Percentiles rank a stretch among this genome's conserved stretches.
phyloP scores from a whole-genome alignment of 1,140 invertebrate genomes.

The Brachionus asplanchnoidis region DNA sequence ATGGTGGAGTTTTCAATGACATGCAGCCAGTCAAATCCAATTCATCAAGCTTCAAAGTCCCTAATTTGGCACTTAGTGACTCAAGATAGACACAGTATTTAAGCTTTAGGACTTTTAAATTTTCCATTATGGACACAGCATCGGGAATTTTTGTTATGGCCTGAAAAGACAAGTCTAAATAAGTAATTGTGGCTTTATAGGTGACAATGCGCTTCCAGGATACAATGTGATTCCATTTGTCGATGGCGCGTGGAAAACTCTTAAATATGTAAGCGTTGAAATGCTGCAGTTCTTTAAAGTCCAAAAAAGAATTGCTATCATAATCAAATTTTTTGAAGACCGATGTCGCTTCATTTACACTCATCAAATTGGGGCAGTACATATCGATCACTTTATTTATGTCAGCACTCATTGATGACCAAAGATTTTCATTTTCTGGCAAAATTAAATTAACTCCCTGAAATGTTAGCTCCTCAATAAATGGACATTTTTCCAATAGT shows the following conservation, averaged over 20 bases:
- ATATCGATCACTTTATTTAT: background rate
- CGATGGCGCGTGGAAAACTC: background rate
- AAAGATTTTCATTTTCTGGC: slow-evolving; percentile 20
- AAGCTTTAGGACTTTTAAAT: slow-evolving; percentile 38
- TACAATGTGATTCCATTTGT: too few species aligned
- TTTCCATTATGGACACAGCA: slow-evolving; percentile 22
- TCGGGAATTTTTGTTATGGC: slow-evolving; percentile 39
- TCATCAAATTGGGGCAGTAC: slow-evolving; percentile 26
- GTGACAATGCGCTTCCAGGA: background rate
- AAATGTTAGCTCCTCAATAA: slow-evolving; percentile 21
- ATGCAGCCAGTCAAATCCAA: slow-evolving; percentile 49
- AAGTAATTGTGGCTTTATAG: slow-evolving; percentile 6
- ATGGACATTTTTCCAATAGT: background rate
- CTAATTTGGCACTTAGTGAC: slow-evolving; percentile 46
- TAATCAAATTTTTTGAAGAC: background rate
- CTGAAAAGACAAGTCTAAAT: slow-evolving; percentile 46
- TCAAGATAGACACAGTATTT: slow-evolving; percentile 32
- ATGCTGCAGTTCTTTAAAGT: background rate
- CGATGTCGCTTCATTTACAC: background rate
- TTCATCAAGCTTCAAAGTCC: slow-evolving; percentile 47
- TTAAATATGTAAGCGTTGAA: slow-evolving; percentile 37
- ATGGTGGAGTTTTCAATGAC: slow-evolving; percentile 52
- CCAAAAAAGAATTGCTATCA: slow-evolving; percentile 2
- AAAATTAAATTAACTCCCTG: slow-evolving; percentile 41
- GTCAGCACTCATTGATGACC: background rate